These are phyloP conservation scores for Protobothrops flavoviridis DNA, from an alignment of 2,113 vertebrate species.

Conservation along the genomic window DNA sequence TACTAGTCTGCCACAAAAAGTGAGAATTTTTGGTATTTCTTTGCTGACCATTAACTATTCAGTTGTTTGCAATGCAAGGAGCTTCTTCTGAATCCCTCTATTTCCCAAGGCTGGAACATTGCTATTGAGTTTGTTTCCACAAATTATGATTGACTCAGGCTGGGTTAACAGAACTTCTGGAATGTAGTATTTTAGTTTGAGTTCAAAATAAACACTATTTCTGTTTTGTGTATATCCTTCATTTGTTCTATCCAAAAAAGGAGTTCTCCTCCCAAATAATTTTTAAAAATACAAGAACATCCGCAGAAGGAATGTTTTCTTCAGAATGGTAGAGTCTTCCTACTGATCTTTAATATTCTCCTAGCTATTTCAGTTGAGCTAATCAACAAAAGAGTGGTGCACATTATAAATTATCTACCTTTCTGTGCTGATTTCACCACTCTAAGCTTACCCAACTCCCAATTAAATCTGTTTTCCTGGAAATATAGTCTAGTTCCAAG, in stretches of 20 bases:
- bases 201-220: background rate
- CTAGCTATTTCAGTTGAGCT: background rate
- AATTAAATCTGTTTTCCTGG: background rate
- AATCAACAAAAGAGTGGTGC: background rate
- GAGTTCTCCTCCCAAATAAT: background rate
- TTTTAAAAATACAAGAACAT: background rate
- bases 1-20: background rate
- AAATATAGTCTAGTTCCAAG: background rate
- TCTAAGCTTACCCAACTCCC: background rate
- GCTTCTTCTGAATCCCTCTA: background rate
- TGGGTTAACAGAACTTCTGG: background rate
- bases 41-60: background rate
- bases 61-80: background rate
- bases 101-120: background rate
- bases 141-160: background rate
- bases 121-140: background rate
- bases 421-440: background rate
- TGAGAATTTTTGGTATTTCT: background rate
- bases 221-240: background rate
- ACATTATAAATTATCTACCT: background rate
- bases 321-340: background rate
- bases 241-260: background rate
- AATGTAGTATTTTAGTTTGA: background rate
- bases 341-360: background rate
- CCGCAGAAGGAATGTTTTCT: background rate